phyloP scores from a whole-genome alignment of 1,140 invertebrate genomes.

The Neodiprion pinetum region DNA sequence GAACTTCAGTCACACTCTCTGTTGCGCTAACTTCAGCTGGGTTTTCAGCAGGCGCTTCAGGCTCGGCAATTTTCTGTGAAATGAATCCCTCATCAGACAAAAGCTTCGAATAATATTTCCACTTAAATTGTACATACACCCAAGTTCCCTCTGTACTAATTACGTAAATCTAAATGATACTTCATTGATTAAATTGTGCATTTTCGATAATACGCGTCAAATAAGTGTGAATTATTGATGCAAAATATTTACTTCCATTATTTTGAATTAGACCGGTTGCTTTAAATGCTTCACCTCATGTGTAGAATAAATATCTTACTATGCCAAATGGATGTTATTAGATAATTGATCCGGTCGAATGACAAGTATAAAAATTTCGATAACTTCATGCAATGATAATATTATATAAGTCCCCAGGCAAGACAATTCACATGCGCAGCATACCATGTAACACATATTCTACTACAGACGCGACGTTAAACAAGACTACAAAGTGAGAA shows the following conservation, averaged over 20 bases:
- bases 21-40: constrained; percentile 44
- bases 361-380: background rate
- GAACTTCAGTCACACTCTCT: constrained; percentile 45
- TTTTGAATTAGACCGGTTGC: too few species aligned
- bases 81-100: background rate
- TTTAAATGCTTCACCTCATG: too few species aligned
- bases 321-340: too few species aligned
- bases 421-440: constrained; percentile 39
- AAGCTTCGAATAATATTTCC: background rate
- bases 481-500: background rate
- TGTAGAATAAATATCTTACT: too few species aligned
- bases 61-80: constrained; percentile 48
- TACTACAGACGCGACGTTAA: background rate
- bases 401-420: constrained; percentile 24
- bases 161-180: constrained; percentile 14
- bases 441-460: constrained; percentile 12
- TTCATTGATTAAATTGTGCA: constrained; percentile 14
- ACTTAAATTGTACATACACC: constrained; percentile 1
- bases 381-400: background rate
- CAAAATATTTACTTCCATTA: too few species aligned
- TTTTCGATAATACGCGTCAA: too few species aligned
- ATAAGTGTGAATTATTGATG: too few species aligned
- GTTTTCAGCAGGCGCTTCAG: constrained; percentile 46
- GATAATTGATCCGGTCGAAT: too few species aligned
- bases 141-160: constrained; percentile 12